Base-by-base conservation (phyloP, 2,888 invertebrate genomes). In the Ochropleura leucogaster region DNA sequence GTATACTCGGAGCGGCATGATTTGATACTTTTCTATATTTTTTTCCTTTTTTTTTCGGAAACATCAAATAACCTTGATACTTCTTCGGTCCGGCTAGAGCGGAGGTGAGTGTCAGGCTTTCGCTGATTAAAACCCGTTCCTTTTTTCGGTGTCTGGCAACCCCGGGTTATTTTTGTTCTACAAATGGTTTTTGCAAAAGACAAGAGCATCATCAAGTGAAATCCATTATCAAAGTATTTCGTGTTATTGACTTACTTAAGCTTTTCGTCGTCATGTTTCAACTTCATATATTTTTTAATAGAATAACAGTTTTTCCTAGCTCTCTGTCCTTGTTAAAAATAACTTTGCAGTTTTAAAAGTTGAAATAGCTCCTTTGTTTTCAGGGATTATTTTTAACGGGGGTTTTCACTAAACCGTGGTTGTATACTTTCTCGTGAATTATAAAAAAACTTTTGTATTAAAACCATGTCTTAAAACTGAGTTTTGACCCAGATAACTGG, bases 11-110 rank as follows among this genome's bases (percentile, higher is more conserved):
- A 76, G 68, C 68, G 62, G 79, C 9, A 46, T 14, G 79, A 87
- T 67, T 90, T 92, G 92, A 90, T 90, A 91, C 89, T 91, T 82
- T 63, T 20, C 4, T 53, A 67, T 51, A 73, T 20, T 10, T 10
- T 40, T 51, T 49, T 49, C 49, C 3, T 7, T n/a, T 4, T 44
- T 47, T 3, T 49, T 49, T n/a, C n/a, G 16, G 14, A 49, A 49
- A 49, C 49, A 14, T 49, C 16, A 14, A 49, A 4, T 49, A 3
- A 49, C 0, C 6, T 49, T 1, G 49, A 49, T 49, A 30, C 30
- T 30, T 3, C 30, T 49, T 16, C 16, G 14, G 49, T 16, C 49
- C 5, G 30, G 30, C 30, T 30, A 30, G 30, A 30, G 30, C 30
- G 30, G 30, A 30, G 30, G 30, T 2, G 30, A 30, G 30, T 30